Evolutionary conservation across 1,140 invertebrate genomes (phyloP), one percentile per base, ranked within the genome.

Genomic region (Drosophila triauraria): DNA sequence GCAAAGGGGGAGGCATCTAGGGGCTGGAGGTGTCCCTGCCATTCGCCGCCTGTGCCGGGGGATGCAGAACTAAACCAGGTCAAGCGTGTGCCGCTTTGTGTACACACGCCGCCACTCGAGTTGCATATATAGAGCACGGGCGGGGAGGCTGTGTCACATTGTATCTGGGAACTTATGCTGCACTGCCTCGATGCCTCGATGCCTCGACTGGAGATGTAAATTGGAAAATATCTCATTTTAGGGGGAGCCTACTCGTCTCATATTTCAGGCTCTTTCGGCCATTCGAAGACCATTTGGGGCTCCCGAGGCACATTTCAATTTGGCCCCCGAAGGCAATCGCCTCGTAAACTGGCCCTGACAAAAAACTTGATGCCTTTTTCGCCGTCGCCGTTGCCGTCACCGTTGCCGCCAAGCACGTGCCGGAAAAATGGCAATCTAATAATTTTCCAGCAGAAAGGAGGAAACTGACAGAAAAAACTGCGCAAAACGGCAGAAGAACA

Each of bases 241-340:
- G 60, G 35, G 20, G 61, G 25, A 40, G 43, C 32, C 7, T 20
- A 27, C 35, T 9, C 32, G 15, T 13, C 17, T 69, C 50, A 79
- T 63, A 57, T 65, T 79, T 72, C 50, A 78, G 65, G 70, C 60
- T 62, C 69, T 61, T 68, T 78, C 47, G 46, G 47, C 68, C 71
- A 65, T 65, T 80, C 59, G 59, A 62, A 56, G 56, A 40, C 46
- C 43, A 13, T 47, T 62, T 59, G 13, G 56, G 38, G 58, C 83
- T 65, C 83, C 47, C 40, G 83, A 82, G 79, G 85, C 70, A 77
- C 75, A 87, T 86, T 86, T 88, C 83, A 87, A 86, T 88, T 86
- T 88, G 60, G 82, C 63, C 51, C 75, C 78, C 63, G 32, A 76
- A 79, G 76, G 71, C 79, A 69, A 78, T 76, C 75, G 80, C 70